phyloP scores from a whole-genome alignment of 1,140 invertebrate genomes.

The Bombyx mandarina region DNA sequence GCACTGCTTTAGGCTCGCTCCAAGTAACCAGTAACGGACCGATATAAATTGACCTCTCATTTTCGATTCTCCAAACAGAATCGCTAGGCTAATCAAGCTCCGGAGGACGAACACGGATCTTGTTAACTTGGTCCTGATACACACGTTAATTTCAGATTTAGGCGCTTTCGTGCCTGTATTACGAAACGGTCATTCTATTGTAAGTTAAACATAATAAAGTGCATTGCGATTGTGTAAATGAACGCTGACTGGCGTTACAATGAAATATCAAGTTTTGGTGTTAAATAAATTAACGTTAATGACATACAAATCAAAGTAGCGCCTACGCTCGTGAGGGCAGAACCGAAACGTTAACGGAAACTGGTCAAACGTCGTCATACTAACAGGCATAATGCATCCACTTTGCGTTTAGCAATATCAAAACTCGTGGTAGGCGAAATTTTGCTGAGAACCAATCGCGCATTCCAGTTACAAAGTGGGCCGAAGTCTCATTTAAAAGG shows the following conservation, averaged over 20 bases:
- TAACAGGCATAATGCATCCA: too few relatives aligned
- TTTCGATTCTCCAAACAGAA: conserved; percentile 11
- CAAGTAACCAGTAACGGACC: conserved; percentile 15
- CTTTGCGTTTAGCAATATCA: too few relatives aligned
- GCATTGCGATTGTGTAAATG: conserved; percentile 43
- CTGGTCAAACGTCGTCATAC: too few relatives aligned
- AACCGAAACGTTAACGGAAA: too few relatives aligned
- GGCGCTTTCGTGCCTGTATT: conserved; percentile 56
- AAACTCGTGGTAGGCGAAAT: too few relatives aligned
- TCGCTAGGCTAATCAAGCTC: conserved; percentile 5
- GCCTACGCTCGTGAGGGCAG: too few relatives aligned
- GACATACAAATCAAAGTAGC: not conserved
- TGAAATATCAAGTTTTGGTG: conserved; percentile 7
- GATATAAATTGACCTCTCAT: conserved; percentile 25
- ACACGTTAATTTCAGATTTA: conserved; percentile 67
- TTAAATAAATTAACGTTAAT: conserved; percentile 6
- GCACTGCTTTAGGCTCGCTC: conserved; percentile 40
- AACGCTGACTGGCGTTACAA: conserved; percentile 26
- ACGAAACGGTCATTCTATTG: conserved; percentile 53
- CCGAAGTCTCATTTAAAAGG: too few relatives aligned
- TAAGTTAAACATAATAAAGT: conserved; percentile 43
- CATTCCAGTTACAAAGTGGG: too few relatives aligned
- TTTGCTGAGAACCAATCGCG: too few relatives aligned
- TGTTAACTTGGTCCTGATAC: conserved; percentile 27
- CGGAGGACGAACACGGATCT: conserved; percentile 17